These are phyloP conservation scores for Eonycteris spelaea DNA, from an alignment of 2,113 vertebrate species.

Conservation along the genomic window DNA sequence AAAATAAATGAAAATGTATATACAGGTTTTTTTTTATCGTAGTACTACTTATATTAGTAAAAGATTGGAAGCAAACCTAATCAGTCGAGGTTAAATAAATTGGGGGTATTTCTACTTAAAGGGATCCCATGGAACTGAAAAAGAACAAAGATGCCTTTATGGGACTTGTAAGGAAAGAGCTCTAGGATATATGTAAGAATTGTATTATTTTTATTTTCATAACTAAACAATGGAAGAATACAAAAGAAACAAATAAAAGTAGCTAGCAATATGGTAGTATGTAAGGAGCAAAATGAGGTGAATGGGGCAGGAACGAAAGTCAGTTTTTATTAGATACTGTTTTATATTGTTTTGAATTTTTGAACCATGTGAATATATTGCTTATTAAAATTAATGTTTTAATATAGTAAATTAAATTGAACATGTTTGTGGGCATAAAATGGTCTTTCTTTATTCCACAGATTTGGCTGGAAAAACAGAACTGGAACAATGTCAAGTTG, in stretches of 20 bases:
- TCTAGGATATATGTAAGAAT: background rate
- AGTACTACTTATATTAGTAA: background rate
- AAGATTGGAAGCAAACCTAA: background rate
- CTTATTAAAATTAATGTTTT: background rate
- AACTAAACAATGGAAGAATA: background rate
- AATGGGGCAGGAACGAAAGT: background rate
- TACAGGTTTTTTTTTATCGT: background rate
- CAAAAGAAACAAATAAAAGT: background rate
- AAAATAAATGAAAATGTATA: background rate
- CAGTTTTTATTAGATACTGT: background rate
- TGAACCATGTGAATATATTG: background rate
- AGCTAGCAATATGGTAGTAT: background rate
- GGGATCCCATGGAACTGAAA: background rate
- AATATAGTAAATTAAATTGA: background rate
- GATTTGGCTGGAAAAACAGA: constrained; percentile 83
- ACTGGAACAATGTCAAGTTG: constrained; percentile 81
- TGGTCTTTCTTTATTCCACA: constrained; percentile 42
- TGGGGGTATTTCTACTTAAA: background rate
- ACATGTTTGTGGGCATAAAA: background rate
- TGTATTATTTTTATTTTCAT: background rate
- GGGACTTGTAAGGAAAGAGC: background rate
- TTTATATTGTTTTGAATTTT: background rate
- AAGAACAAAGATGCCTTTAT: background rate
- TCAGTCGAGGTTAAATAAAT: background rate
- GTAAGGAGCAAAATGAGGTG: background rate